These are phyloP conservation scores for Hippolais icterina DNA, from an alignment of 2,113 vertebrate genomes.

Conservation along the genomic window DNA sequence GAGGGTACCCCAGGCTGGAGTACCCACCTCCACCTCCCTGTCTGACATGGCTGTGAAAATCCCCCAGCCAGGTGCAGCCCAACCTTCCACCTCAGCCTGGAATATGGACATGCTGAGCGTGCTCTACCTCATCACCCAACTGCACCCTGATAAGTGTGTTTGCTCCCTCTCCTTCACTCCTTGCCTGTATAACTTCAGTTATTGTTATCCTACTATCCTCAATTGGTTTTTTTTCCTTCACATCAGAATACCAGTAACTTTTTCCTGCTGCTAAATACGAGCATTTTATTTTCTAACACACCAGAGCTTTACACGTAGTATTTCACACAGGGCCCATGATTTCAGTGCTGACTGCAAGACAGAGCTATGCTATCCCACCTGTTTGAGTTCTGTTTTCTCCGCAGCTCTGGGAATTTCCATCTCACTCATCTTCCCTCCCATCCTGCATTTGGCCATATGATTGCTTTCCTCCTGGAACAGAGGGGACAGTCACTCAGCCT, in stretches of 20 bases:
- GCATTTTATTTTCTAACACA: neutral
- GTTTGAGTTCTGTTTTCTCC: neutral
- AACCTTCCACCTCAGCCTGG: neutral
- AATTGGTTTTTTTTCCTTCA: neutral
- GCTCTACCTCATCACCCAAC: neutral
- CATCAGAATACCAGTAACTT: neutral
- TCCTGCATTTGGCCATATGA: neutral
- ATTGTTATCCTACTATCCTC: neutral
- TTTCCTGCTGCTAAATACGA: neutral
- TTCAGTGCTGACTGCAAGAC: neutral
- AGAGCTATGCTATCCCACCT: neutral
- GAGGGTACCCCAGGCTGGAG: neutral
- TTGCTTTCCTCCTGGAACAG: neutral
- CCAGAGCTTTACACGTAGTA: neutral
- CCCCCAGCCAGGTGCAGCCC: neutral
- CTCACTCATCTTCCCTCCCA: neutral
- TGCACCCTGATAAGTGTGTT: neutral
- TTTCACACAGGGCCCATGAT: neutral
- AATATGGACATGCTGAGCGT: neutral
- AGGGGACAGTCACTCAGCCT: neutral
- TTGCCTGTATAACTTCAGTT: neutral
- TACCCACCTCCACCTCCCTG: neutral
- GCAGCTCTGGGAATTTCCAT: neutral
- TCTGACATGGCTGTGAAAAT: neutral
- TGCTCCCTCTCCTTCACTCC: neutral